Base-by-base conservation (phyloP, 2,888 invertebrate genomes). In the Philopedon plagiatum region DNA sequence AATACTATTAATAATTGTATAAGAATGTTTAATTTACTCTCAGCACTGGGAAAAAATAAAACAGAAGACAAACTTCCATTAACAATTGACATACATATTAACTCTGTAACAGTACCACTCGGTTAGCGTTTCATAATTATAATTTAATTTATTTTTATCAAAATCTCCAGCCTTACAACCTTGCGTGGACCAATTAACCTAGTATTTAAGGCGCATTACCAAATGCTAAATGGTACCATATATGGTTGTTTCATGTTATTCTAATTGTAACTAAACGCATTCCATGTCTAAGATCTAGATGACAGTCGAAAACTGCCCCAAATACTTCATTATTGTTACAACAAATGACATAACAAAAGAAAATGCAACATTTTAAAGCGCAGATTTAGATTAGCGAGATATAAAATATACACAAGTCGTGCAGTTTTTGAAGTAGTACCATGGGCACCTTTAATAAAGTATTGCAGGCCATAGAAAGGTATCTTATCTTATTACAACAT, bases 181-280 rank as follows among this genome's bases (percentile, higher is more conserved):
- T 49, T 49, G 49, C n/a, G 23, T 49, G 49, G 56, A 15, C 44
- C 61, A 62, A 69, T 69, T 69, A 62, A 69, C 69, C 69, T 69
- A 69, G 56, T 69, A 69, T 69, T 69, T 46, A 19, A 69, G 44
- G 41, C 32, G 39, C 18, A 37, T 69, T 61, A 46, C 61, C 62
- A 44, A 69, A 62, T 56, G 54, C n/a, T 54, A 29, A 69, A 62
- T 56, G 37, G 29, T 32, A 44, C 62, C 69, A 62, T 69, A 62
- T 62, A 69, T 29, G 62, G 62, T 46, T 32, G 56, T 19, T 61
- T 62, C 62, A 41, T 15, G 54, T 69, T 69, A 29, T 29, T 15
- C 37, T 39, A 26, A 69, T 69, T 69, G 41, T 18, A 29, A 13
- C 18, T 51, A 62, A 54, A 44, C 29, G 19, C 51, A 23, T 26